Evolutionary conservation across 2,113 vertebrate genomes (phyloP), one percentile per base, ranked within the genome.

Genomic region (Desmodus rotundus): DNA sequence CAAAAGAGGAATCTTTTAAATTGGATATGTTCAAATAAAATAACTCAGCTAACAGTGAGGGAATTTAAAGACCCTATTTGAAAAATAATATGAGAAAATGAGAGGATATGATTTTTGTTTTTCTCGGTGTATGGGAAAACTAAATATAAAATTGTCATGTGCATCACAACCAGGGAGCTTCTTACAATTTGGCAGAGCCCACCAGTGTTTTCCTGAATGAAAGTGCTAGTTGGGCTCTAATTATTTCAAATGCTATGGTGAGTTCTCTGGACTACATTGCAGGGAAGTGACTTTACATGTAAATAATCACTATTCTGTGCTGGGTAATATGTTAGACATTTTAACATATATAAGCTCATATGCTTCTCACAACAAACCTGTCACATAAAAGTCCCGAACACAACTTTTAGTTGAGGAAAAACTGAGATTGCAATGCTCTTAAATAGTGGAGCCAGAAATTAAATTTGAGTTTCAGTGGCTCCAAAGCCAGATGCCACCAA

Each of bases 1-100:
- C 56, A 50, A 91, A 82, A 52, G 67, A 92, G n/a, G 54, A 54
- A 83, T 95, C 68, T 93, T 94, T 96, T 96, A 96, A 96, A 96
- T 85, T 89, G 83, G 91, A 87, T 88, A 67, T 82, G 61, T 84
- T 43, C 83, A 38, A 77, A 74, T 83, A 77, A 95, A 95, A 91
- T 84, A 96, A 89, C 65, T 84, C 63, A 26, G 95, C 83, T 67
- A 94, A 78, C 82, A 63, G 68, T 78, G 63, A 85, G 92, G 92
- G 70, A 94, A 91, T 92, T 92, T 81, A 91, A 96, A 77, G 90
- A 73, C 88, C 33, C 17, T 36, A 82, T 80, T 68, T 95, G 93
- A 94, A 96, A 68, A 91, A 63, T 87, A 84, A 56, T 87, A 63
- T 86, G 43, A 82, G 73, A 58, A 93, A 67, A 89, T 20, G 45